Conservation (phyloP, 2,113 vertebrate species). For the Panthera leo region DNA sequence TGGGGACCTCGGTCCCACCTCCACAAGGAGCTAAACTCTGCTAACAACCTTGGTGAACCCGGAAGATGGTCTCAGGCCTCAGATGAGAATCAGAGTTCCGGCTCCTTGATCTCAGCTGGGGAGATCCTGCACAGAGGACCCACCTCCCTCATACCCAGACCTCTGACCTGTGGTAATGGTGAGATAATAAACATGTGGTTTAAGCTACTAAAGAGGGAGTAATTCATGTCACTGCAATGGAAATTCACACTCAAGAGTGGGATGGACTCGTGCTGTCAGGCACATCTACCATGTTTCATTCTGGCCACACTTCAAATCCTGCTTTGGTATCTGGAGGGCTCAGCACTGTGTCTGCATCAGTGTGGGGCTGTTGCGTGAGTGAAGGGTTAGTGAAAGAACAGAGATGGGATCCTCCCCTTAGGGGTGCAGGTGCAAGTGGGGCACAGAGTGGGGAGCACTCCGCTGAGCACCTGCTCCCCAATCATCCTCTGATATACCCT, state of each 20-base stretch:
- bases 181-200: background rate
- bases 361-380: background rate
- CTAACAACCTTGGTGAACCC: background rate
- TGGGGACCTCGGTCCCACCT: rapidly evolving
- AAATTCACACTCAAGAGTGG: background rate
- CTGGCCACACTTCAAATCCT: background rate
- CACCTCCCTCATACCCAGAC: too few species aligned
- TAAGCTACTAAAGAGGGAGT: background rate
- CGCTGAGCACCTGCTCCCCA: background rate
- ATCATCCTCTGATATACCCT: background rate
- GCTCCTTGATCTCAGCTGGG: too few species aligned
- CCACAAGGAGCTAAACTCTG: background rate
- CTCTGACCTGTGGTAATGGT: rapidly evolving
- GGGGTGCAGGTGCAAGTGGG: too few species aligned
- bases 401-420: background rate
- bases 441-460: rapidly evolving
- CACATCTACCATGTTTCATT: background rate
- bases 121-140: background rate
- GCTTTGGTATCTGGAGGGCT: background rate
- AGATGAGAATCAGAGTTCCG: background rate
- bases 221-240: background rate
- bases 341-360: background rate
- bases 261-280: background rate
- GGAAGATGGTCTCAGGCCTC: background rate
- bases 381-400: background rate